These are phyloP conservation scores for Ridgeia piscesae DNA, from an alignment of 1,140 invertebrate species.

Conservation along the genomic window DNA sequence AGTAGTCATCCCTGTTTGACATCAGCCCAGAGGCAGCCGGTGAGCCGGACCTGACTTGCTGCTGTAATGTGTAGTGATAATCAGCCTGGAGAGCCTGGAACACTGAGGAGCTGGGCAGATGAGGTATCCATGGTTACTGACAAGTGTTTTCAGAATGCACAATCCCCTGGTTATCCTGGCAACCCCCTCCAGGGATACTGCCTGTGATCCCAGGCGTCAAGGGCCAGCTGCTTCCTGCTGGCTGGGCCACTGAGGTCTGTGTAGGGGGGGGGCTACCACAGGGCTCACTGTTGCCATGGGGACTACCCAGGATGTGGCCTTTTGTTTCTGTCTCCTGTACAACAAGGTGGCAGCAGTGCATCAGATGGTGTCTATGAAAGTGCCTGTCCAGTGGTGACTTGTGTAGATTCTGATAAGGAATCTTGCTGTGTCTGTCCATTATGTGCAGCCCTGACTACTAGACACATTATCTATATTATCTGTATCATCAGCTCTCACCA, in stretches of 20 bases:
- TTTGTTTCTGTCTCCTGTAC: background rate
- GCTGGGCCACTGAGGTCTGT: background rate
- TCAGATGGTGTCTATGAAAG: background rate
- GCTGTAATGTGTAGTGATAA: background rate
- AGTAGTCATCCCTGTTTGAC: background rate
- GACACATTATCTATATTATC: no score
- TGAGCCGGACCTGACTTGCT: background rate
- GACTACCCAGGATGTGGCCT: background rate
- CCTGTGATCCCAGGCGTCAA: background rate
- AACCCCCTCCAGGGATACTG: background rate
- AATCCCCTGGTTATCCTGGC: background rate
- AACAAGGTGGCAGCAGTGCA: no score
- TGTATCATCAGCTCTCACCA: no score
- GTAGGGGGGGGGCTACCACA: background rate
- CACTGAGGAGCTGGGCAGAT: background rate
- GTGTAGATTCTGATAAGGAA: background rate
- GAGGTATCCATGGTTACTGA: background rate
- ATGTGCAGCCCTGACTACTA: no score
- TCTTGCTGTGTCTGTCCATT: background rate
- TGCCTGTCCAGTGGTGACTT: background rate
- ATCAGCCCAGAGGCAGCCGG: background rate
- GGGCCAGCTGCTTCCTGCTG: background rate
- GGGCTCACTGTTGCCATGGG: no score
- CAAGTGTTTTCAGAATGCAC: background rate
- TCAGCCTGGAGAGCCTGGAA: background rate